These are phyloP conservation scores for Xenopus tropicalis DNA, from an alignment of 2,113 vertebrate genomes.

Conservation along the genomic window UCB_Xtro_10.0 CM004443.2:194255501-194256000, in stretches of 20 bases:
- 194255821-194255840: no score
- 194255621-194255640: conserved; percentile 31
- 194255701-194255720: conserved; percentile 25
- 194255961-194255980: no score
- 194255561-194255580: conserved; percentile 26
- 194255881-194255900: no score
- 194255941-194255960: no score
- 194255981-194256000: no score
- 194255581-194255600: conserved; percentile 37
- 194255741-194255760: not conserved
- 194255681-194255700: conserved; percentile 13
- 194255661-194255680: conserved; percentile 30
- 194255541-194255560: conserved; percentile 28
- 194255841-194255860: no score
- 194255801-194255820: no score
- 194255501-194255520: not conserved
- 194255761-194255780: no score
- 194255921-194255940: no score
- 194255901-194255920: no score
- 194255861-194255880: no score
- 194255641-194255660: conserved; percentile 44
- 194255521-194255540: conserved; percentile 4
- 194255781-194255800: no score
- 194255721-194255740: conserved; percentile 29
- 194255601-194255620: conserved; percentile 40